These are phyloP conservation scores for Sinodicranocentrus sp. DNA, from an alignment of 2,888 invertebrate genomes.

Conservation along the genomic window DNA sequence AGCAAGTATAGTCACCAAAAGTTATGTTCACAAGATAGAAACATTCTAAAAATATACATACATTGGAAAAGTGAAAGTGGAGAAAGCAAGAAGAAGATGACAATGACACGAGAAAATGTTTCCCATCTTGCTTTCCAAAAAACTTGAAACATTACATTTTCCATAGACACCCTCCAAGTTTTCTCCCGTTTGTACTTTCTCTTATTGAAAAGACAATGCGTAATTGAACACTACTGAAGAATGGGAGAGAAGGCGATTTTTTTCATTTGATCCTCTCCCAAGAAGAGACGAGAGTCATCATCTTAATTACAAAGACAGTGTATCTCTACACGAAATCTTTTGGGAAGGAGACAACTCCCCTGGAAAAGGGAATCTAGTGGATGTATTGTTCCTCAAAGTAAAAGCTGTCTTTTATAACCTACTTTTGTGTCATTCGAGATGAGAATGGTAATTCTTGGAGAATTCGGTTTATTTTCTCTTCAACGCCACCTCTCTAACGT, in stretches of 20 bases:
- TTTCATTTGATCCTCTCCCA: not conserved
- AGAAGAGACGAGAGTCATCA: slow-evolving; percentile 26
- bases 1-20: no score
- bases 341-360: not conserved
- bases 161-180: not conserved
- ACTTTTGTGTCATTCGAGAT: slow-evolving; percentile 3
- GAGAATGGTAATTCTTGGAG: slow-evolving; percentile 1
- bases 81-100: not conserved
- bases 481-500: not conserved
- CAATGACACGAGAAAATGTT: slow-evolving; percentile 23
- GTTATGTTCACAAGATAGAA: no score
- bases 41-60: no score
- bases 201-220: not conserved
- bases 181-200: not conserved
- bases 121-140: slow-evolving; percentile 23
- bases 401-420: not conserved
- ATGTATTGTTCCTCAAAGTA: not conserved
- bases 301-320: slow-evolving; percentile 29
- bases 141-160: slow-evolving; percentile 27
- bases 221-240: not conserved
- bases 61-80: no score
- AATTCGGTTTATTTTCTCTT: not conserved
- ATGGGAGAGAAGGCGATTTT: not conserved
- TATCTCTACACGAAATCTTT: slow-evolving; percentile 3
- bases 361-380: no score